These are phyloP conservation scores for Norana najaformis DNA, from an alignment of 2,888 invertebrate genomes.

Conservation along the genomic window DNA sequence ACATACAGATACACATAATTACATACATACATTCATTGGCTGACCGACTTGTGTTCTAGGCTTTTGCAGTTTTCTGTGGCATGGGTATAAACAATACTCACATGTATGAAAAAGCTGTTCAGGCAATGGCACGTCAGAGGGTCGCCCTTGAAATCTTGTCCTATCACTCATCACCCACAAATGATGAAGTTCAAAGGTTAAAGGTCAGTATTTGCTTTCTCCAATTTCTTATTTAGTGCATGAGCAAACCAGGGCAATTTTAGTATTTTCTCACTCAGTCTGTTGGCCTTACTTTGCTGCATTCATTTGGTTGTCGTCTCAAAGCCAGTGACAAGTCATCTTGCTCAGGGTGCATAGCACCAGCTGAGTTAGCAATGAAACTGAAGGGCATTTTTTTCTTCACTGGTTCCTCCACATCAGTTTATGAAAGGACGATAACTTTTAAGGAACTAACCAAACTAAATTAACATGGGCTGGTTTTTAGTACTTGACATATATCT, in stretches of 20 bases:
- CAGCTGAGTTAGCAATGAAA: too few relatives aligned
- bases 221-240: neutral
- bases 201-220: conserved; percentile 60
- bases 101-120: conserved; percentile 69
- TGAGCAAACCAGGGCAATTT: too few relatives aligned
- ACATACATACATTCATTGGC: neutral
- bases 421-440: too few relatives aligned
- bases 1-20: neutral
- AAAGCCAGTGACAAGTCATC: too few relatives aligned
- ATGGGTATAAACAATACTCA: conserved; percentile 67
- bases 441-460: too few relatives aligned
- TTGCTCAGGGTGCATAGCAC: too few relatives aligned
- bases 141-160: conserved; percentile 60
- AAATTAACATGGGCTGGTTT: too few relatives aligned
- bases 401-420: too few relatives aligned
- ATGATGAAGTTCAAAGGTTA: conserved; percentile 66
- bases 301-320: too few relatives aligned
- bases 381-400: too few relatives aligned
- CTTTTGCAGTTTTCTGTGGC: conserved; percentile 62
- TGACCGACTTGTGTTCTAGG: conserved; percentile 46
- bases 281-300: too few relatives aligned
- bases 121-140: conserved; percentile 58
- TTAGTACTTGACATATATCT: too few relatives aligned
- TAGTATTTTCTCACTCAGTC: neutral
- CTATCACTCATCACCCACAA: conserved; percentile 58